Evolutionary conservation across 2,113 vertebrate genomes (phyloP).

Genomic region (Zosterops pallidus): DNA sequence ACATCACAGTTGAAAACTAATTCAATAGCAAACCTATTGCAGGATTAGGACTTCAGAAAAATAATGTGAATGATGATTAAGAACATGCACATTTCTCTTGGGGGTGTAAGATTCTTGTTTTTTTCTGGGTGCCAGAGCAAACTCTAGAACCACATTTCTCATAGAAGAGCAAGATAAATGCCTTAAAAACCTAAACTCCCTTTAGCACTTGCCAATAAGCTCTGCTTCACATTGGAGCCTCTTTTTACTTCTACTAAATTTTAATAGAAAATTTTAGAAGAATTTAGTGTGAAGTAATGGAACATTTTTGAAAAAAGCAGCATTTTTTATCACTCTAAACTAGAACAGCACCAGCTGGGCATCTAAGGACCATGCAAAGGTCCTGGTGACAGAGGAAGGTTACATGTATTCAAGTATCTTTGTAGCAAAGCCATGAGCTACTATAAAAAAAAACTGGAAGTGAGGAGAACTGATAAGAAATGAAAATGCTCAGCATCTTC

Average conservation of each 20-base stretch:
- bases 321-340: not conserved
- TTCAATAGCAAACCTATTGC: not conserved
- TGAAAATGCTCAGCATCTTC: not conserved
- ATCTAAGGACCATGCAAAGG: not conserved
- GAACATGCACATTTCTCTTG: not conserved
- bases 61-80: not conserved
- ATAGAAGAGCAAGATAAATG: not conserved
- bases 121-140: not conserved
- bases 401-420: not conserved
- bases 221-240: accelerated
- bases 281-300: not conserved
- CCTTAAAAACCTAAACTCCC: not conserved
- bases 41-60: not conserved
- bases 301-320: not conserved
- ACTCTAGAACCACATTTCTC: not conserved
- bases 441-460: not conserved
- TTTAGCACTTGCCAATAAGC: not conserved
- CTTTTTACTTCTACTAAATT: not conserved
- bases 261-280: not conserved
- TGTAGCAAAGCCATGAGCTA: not conserved
- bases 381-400: not conserved
- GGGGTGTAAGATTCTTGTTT: not conserved
- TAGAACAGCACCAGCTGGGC: not conserved
- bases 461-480: not conserved
- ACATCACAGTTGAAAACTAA: not conserved